phyloP scores from a whole-genome alignment of 2,113 vertebrate species.

The Talpa occidentalis region DNA sequence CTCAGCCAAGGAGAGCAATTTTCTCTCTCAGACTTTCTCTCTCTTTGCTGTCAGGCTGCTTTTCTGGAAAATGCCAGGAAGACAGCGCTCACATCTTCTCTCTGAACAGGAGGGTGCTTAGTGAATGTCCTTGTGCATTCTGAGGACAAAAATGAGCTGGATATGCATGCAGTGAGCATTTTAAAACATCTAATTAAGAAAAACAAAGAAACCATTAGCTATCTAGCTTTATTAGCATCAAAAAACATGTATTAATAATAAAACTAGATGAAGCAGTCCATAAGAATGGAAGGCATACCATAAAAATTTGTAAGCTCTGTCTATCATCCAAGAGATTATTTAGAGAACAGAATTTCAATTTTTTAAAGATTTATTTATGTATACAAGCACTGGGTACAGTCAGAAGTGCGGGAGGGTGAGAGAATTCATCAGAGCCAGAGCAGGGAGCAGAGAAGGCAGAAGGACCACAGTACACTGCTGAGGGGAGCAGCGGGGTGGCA shows the following conservation, averaged over 20 bases:
- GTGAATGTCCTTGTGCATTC: not conserved
- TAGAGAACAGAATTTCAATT: conserved; percentile 20
- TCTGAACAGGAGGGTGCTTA: not conserved
- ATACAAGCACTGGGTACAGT: too few relatives aligned
- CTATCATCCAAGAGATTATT: not conserved
- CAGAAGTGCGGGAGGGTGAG: too few relatives aligned
- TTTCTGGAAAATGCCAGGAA: not conserved
- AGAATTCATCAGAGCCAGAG: too few relatives aligned
- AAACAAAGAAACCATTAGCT: not conserved
- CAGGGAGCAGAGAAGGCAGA: too few relatives aligned
- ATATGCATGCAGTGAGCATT: not conserved
- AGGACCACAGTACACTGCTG: too few relatives aligned
- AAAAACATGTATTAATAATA: conserved; percentile 18
- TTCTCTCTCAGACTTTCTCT: not conserved
- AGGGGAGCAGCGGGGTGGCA: too few relatives aligned
- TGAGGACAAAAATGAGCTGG: not conserved
- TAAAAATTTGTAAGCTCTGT: conserved; percentile 26
- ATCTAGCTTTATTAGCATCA: not conserved
- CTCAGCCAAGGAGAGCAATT: not conserved
- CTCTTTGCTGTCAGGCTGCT: not conserved
- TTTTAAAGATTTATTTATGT: too few relatives aligned
- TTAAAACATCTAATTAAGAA: conserved; percentile 13
- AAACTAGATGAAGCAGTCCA: not conserved
- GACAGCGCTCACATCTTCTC: not conserved
- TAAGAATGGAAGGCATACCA: not conserved